Conservation (phyloP, 2,797 vertebrate species). For the Macropodus opercularis region DNA sequence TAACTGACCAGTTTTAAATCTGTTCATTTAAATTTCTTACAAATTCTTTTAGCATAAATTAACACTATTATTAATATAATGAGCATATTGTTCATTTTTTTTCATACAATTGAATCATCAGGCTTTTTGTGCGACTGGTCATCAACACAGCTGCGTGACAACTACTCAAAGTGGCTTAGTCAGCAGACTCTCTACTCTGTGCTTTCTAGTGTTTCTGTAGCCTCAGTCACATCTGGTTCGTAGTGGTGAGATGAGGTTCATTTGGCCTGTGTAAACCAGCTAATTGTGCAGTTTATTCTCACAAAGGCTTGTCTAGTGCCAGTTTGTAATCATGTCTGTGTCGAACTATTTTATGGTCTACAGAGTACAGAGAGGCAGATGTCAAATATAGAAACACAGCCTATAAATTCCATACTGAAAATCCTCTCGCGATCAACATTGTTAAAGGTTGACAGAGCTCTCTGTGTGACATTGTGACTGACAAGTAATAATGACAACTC, state of each 20-base stretch:
- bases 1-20: not conserved
- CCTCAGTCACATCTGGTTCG: not conserved
- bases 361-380: no score
- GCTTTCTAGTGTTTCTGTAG: not conserved
- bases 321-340: no score
- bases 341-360: no score
- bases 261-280: not conserved
- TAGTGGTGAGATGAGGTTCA: not conserved
- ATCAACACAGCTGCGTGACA: not conserved
- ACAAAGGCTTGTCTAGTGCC: not conserved
- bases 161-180: not conserved
- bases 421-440: no score
- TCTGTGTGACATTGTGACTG: not conserved
- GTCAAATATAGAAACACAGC: no score
- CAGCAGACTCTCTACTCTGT: not conserved
- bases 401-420: no score
- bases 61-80: not conserved
- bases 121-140: not conserved
- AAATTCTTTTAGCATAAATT: not conserved
- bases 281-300: no score
- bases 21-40: conserved; percentile 1
- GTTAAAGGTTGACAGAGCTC: not conserved
- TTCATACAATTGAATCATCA: not conserved
- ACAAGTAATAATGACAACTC: no score
- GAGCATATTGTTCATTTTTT: not conserved